Percentiles rank a stretch among this genome's conserved stretches.
These are phyloP conservation scores for Aelia acuminata DNA, from an alignment of 2,888 invertebrate genomes.

Conservation along the genomic window DNA sequence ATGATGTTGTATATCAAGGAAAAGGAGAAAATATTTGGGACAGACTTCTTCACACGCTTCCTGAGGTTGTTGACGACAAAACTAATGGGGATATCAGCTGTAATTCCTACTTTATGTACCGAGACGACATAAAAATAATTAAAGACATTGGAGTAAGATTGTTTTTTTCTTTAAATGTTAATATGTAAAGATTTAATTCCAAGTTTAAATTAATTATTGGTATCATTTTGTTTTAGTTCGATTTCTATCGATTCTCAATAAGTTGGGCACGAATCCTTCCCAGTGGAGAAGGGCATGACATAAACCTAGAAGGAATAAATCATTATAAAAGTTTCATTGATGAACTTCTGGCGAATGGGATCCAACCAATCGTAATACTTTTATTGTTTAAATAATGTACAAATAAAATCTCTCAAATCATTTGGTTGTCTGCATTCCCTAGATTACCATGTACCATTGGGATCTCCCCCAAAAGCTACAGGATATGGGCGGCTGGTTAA, in stretches of 20 bases:
- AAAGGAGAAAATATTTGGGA: slow-evolving; percentile 80
- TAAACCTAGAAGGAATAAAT: slow-evolving; percentile 80
- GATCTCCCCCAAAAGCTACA: slow-evolving; percentile 78
- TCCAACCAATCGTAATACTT: slow-evolving; percentile 70
- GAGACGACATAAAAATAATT: slow-evolving; percentile 75
- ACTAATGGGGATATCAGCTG: slow-evolving; percentile 77
- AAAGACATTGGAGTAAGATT: slow-evolving; percentile 72
- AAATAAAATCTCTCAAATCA: background rate
- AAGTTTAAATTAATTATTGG: no score
- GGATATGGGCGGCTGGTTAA: slow-evolving; percentile 77
- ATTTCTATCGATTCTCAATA: slow-evolving; percentile 81
- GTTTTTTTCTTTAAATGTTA: background rate
- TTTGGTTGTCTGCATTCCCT: background rate
- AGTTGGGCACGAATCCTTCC: slow-evolving; percentile 85
- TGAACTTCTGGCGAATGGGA: slow-evolving; percentile 75
- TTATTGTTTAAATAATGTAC: background rate
- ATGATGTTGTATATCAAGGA: slow-evolving; percentile 69
- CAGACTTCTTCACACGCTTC: slow-evolving; percentile 73
- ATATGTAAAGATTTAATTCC: no score
- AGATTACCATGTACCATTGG: slow-evolving; percentile 80
- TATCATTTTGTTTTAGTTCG: slow-evolving; percentile 65
- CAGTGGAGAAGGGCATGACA: slow-evolving; percentile 75
- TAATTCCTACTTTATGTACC: slow-evolving; percentile 77
- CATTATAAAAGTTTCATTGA: slow-evolving; percentile 85
- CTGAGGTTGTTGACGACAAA: slow-evolving; percentile 73